Conservation (phyloP, 1,140 invertebrate genomes). For the Megalonaias nervosa region DNA sequence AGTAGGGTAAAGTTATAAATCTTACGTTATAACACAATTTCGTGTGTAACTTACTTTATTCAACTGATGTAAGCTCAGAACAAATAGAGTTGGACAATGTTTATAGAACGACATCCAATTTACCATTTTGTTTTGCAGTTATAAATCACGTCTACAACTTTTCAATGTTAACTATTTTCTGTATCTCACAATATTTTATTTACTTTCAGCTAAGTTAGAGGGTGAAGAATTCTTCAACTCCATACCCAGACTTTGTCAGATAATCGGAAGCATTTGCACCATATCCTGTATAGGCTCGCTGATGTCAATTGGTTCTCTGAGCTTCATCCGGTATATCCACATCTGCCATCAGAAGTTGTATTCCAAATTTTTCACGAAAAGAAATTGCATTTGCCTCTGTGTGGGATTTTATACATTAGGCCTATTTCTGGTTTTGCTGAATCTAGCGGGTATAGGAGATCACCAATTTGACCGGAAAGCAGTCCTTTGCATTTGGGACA, state of each 20-base stretch:
- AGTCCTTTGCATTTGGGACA: slow-evolving; percentile 59
- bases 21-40: too few species aligned
- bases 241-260: slow-evolving; percentile 52
- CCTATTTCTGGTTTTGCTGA: slow-evolving; percentile 42
- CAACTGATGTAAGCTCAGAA: too few species aligned
- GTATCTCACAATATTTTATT: too few species aligned
- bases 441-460: slow-evolving; percentile 51
- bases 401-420: slow-evolving; percentile 41
- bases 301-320: slow-evolving; percentile 52
- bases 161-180: too few species aligned
- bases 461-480: slow-evolving; percentile 60
- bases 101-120: too few species aligned
- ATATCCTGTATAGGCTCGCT: slow-evolving; percentile 58
- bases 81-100: too few species aligned
- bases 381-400: slow-evolving; percentile 46
- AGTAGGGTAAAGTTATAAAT: too few species aligned
- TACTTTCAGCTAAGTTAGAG: slow-evolving; percentile 48
- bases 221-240: slow-evolving; percentile 54
- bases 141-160: too few species aligned
- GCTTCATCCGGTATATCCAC: slow-evolving; percentile 58
- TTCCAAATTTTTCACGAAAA: slow-evolving; percentile 48
- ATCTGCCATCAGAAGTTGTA: slow-evolving; percentile 57
- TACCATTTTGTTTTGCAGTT: too few species aligned
- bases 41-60: too few species aligned
- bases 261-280: slow-evolving; percentile 55